Conservation (phyloP, 2,113 vertebrate species). For the Nothoprocta perdicaria region DNA sequence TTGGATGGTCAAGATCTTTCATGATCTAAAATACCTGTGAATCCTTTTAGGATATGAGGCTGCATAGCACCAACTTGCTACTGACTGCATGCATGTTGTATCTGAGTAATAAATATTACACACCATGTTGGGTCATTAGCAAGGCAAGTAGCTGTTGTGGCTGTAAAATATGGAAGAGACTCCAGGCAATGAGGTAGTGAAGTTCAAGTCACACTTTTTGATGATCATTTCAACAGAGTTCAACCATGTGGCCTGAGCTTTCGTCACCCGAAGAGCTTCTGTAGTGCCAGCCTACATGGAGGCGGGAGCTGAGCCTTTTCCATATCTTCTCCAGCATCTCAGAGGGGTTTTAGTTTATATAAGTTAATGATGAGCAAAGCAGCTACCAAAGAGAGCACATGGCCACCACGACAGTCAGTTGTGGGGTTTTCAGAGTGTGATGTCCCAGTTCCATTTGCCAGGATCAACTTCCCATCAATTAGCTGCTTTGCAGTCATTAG, state of each 20-base stretch:
- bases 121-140: not conserved
- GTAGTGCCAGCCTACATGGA: not conserved
- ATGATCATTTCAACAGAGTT: not conserved
- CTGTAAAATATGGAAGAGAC: not conserved
- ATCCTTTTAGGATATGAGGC: not conserved
- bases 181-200: not conserved
- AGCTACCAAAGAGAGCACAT: not conserved
- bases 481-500: not conserved
- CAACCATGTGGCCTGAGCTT: not conserved
- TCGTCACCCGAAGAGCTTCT: not conserved
- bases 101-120: not conserved
- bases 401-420: not conserved
- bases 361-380: fast-evolving
- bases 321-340: not conserved
- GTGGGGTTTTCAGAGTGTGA: not conserved
- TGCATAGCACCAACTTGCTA: fast-evolving
- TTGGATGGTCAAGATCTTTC: not conserved
- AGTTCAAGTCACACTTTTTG: not conserved
- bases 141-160: not conserved
- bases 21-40: not conserved
- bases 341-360: not conserved
- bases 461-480: not conserved
- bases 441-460: not conserved
- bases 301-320: not conserved
- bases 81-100: not conserved